A percentile compares a stretch with the other conserved stretches of the same genome.
Evolutionary conservation across 2,797 vertebrate genomes (phyloP).

Genomic region (Synanceia verrucosa): DNA sequence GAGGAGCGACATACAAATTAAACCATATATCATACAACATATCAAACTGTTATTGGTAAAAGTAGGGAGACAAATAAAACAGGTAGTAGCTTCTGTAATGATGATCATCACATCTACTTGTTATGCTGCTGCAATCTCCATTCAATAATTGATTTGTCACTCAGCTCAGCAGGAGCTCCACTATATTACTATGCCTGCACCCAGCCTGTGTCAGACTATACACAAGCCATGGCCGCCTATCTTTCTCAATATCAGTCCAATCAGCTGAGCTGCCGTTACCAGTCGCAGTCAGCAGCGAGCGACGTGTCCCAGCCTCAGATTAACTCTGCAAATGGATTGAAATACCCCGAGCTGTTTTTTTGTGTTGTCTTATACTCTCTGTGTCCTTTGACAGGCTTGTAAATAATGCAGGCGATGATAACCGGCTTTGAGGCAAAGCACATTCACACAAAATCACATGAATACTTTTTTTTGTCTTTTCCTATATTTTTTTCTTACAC

Average conservation of each 20-base stretch:
- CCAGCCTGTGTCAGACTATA: neutral
- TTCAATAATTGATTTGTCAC: conserved; percentile 18
- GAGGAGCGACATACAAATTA: neutral
- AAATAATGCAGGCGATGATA: conserved; percentile 62
- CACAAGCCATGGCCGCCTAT: neutral
- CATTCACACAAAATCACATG: neutral
- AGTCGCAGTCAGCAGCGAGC: neutral
- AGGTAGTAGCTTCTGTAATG: neutral
- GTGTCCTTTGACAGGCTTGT: conserved; percentile 54
- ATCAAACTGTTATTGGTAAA: neutral
- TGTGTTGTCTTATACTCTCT: conserved; percentile 33
- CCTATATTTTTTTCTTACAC: neutral
- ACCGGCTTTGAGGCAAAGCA: conserved; percentile 26
- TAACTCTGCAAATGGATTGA: conserved; percentile 39
- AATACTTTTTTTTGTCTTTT: neutral
- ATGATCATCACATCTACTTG: neutral
- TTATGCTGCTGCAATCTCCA: conserved; percentile 8
- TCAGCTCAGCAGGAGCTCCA: neutral
- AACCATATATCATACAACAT: neutral
- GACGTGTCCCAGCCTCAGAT: conserved; percentile 27
- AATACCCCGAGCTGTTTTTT: conserved; percentile 49
- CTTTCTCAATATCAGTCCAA: conserved; percentile 11
- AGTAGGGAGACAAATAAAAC: neutral
- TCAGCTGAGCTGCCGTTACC: conserved; percentile 7
- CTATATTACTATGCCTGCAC: conserved; percentile 5